Percentiles rank a stretch among this genome's conserved stretches.
phyloP scores from a whole-genome alignment of 1,140 invertebrate species.

The Araneus ventricosus region DNA sequence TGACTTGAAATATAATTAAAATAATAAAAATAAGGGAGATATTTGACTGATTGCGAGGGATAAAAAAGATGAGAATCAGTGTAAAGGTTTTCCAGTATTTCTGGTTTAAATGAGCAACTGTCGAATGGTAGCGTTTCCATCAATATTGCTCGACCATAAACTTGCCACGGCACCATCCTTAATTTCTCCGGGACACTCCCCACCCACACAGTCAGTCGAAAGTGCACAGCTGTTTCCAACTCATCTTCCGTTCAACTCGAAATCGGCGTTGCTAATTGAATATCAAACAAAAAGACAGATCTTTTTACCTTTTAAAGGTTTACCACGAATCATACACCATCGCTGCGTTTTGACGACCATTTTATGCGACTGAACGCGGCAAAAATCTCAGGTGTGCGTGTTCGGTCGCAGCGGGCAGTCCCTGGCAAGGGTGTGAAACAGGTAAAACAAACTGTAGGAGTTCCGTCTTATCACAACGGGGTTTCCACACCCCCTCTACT shows the following conservation, averaged over 20 bases:
- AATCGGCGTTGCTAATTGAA: constrained; percentile 62
- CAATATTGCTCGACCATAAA: neutral
- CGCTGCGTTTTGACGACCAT: neutral
- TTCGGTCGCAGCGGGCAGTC: constrained; percentile 52
- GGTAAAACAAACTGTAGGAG: constrained; percentile 75
- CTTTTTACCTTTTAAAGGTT: constrained; percentile 27
- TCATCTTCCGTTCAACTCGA: neutral
- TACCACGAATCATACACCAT: constrained; percentile 3
- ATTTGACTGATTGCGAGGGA: too few relatives aligned
- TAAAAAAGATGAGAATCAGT: too few relatives aligned
- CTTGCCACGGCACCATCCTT: neutral
- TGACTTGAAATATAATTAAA: too few relatives aligned
- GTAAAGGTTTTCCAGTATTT: too few relatives aligned
- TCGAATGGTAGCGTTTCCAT: neutral
- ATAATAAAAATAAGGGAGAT: too few relatives aligned
- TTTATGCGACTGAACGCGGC: constrained; percentile 42
- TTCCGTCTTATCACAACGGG: constrained; percentile 67
- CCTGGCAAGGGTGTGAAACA: constrained; percentile 72
- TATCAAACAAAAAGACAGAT: constrained; percentile 60
- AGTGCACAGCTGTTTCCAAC: constrained; percentile 1
- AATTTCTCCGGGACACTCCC: constrained; percentile 13
- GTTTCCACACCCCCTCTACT: constrained; percentile 21
- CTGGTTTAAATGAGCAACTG: neutral
- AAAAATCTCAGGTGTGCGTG: constrained; percentile 71
- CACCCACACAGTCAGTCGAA: constrained; percentile 4